Evolutionary conservation across 2,888 invertebrate genomes (phyloP).

Genomic region (Neelides folsomi): DNA sequence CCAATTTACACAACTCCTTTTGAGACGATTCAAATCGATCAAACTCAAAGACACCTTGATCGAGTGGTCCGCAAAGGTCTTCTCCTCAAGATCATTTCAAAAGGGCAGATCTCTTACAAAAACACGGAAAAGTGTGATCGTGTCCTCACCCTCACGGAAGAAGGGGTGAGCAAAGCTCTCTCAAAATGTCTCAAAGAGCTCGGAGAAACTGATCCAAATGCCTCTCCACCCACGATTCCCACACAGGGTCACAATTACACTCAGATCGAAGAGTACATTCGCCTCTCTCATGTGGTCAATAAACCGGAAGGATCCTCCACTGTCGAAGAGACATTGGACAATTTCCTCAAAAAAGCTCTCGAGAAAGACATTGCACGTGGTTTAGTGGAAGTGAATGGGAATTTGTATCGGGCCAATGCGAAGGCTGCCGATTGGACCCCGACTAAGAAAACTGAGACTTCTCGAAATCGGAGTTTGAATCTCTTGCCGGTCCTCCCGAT

Average conservation of each 20-base stretch:
- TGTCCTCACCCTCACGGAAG: background rate
- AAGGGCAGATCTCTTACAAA: conserved; percentile 29
- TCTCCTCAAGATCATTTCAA: conserved; percentile 23
- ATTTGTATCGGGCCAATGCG: background rate
- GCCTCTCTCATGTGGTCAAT: conserved; percentile 27
- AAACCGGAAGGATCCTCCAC: conserved; percentile 15
- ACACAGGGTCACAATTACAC: conserved; percentile 5
- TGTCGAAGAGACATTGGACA: background rate
- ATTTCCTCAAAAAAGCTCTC: conserved; percentile 13
- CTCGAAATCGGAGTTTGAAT: background rate
- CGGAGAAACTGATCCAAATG: conserved; percentile 26
- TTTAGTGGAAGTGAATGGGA: conserved; percentile 11
- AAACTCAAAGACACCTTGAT: conserved; percentile 30
- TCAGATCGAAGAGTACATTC: conserved; percentile 26
- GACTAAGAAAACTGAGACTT: conserved; percentile 2
- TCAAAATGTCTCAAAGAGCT: conserved; percentile 29
- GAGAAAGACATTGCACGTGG: conserved; percentile 13
- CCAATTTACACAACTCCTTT: conserved; percentile 28
- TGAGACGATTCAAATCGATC: conserved; percentile 26
- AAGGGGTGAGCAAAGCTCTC: conserved; percentile 21
- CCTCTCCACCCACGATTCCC: conserved; percentile 10
- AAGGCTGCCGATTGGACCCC: background rate
- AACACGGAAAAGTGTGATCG: conserved; percentile 28
- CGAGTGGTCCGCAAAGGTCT: conserved; percentile 27
- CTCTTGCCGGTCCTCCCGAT: background rate